Evolutionary conservation across 2,888 invertebrate genomes (phyloP), one percentile per base, ranked within the genome.

Genomic region (Oscheius sp.): DNA sequence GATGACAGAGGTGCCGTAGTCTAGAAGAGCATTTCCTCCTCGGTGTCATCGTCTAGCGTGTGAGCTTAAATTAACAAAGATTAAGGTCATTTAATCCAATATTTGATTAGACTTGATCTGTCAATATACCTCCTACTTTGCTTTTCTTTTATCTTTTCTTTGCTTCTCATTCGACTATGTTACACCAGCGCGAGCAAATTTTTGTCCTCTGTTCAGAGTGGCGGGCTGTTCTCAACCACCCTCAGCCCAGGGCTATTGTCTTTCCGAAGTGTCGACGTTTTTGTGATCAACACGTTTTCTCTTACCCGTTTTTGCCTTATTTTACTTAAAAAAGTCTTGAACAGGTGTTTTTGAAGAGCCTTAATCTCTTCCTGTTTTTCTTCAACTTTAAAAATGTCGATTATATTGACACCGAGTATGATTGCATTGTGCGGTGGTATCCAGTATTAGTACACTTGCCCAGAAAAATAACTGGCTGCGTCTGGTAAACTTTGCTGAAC

Each of bases 131-230:
- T 9, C 35, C 35, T 35, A 35, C 9, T 35, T 9, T 35, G 35
- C n/a, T n/a, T 35, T 35, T 35, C 35, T 49, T 16, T 49, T 49
- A n/a, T 49, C 49, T 49, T 13, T 49, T 49, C 49, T n/a, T 18
- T n/a, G 16, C 16, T 2, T 49, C n/a, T 49, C 49, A 49, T 49
- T 5, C 49, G 49, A 7, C 23, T 61, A 18, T 61, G 18, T 61
- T 61, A 61, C 61, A 61, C 61, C 43, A 21, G 18, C 43, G 18
- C 43, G 61, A 61, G 61, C 61, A 61, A 61, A 61, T 43, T 61
- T 61, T 61, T 61, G 61, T 61, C 43, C 45, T 43, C 21, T 43
- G 61, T 45, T 61, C 61, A 1, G 21, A 61, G 61, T 45, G 61
- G 61, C 61, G 41, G 61, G 55, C 55, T 55, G 55, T 55, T 55